Conservation (phyloP, 2,797 vertebrate species). For the Epinephelus awoara region DNA sequence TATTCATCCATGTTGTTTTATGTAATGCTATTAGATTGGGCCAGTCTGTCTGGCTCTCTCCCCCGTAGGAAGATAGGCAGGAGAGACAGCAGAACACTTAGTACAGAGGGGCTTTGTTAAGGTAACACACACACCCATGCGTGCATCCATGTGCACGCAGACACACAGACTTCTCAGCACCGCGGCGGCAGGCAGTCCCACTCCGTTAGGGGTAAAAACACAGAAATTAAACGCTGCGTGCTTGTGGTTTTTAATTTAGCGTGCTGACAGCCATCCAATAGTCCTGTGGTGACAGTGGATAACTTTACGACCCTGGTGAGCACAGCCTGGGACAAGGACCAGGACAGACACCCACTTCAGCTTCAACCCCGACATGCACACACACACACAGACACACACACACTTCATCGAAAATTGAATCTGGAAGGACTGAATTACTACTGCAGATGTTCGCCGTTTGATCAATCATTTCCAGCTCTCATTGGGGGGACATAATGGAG, state of each 20-base stretch:
- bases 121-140: slow-evolving; percentile 24
- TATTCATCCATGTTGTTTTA: slow-evolving; percentile 50
- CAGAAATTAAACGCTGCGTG: slow-evolving; percentile 73
- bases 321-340: slow-evolving; percentile 67
- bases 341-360: slow-evolving; percentile 59
- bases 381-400: slow-evolving; percentile 5
- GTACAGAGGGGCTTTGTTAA: slow-evolving; percentile 67
- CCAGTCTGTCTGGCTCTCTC: slow-evolving; percentile 39
- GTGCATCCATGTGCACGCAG: not conserved
- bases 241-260: slow-evolving; percentile 80
- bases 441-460: slow-evolving; percentile 37
- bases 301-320: slow-evolving; percentile 67
- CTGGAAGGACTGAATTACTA: slow-evolving; percentile 13
- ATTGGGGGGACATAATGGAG: slow-evolving; percentile 24
- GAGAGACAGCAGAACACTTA: slow-evolving; percentile 28
- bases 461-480: slow-evolving; percentile 33
- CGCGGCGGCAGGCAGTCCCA: slow-evolving; percentile 52
- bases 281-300: slow-evolving; percentile 73
- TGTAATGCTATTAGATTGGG: slow-evolving; percentile 35
- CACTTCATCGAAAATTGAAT: slow-evolving; percentile 28
- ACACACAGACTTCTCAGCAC: slow-evolving; percentile 21
- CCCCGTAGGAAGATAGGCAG: slow-evolving; percentile 16
- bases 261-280: slow-evolving; percentile 75
- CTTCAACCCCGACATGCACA: not conserved
- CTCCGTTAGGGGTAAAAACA: slow-evolving; percentile 74